A percentile compares a stretch with the other conserved stretches of the same genome.
Conservation (phyloP, 2,113 vertebrate genomes). For the Hippoglossus stenolepis region DNA sequence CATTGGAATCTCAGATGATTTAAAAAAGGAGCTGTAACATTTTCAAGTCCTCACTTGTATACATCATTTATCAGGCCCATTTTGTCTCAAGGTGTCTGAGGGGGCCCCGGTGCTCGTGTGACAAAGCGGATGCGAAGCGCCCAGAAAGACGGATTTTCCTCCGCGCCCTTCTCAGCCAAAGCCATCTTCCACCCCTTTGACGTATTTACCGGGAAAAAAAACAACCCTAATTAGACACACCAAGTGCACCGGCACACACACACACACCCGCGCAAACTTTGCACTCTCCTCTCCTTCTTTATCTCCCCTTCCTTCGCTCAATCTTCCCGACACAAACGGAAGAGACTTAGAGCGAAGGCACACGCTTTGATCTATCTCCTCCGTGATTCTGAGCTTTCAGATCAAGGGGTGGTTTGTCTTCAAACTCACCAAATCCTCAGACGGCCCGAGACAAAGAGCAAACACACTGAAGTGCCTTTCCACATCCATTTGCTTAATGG, state of each 20-base stretch:
- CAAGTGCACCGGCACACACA: slow-evolving; percentile 12
- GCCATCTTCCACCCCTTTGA: slow-evolving; percentile 27
- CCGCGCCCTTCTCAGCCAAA: slow-evolving; percentile 26
- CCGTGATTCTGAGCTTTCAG: slow-evolving; percentile 72
- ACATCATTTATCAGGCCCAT: slow-evolving; percentile 42
- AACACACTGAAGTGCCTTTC: slow-evolving; percentile 69
- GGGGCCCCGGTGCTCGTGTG: slow-evolving; percentile 25
- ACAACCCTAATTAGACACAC: slow-evolving; percentile 56
- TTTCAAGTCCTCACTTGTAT: slow-evolving; percentile 17
- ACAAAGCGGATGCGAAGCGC: slow-evolving; percentile 25
- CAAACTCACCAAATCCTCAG: slow-evolving; percentile 70
- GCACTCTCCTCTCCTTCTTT: slow-evolving; percentile 48
- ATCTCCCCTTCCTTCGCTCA: slow-evolving; percentile 57
- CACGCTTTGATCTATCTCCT: slow-evolving; percentile 74
- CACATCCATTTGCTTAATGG: slow-evolving; percentile 74
- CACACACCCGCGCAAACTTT: slow-evolving; percentile 51
- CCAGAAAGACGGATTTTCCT: slow-evolving; percentile 28
- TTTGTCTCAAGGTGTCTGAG: slow-evolving; percentile 35
- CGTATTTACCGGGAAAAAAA: slow-evolving; percentile 33
- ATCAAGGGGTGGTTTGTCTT: slow-evolving; percentile 79
- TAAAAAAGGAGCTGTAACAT: slow-evolving; percentile 10
- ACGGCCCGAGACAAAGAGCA: slow-evolving; percentile 68
- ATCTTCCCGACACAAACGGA: slow-evolving; percentile 55
- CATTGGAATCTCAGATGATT: slow-evolving; percentile 2
- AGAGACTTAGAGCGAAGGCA: slow-evolving; percentile 52